Evolutionary conservation across 2,888 invertebrate genomes (phyloP).

Genomic region (Paralinhomoeus sp.): DNA sequence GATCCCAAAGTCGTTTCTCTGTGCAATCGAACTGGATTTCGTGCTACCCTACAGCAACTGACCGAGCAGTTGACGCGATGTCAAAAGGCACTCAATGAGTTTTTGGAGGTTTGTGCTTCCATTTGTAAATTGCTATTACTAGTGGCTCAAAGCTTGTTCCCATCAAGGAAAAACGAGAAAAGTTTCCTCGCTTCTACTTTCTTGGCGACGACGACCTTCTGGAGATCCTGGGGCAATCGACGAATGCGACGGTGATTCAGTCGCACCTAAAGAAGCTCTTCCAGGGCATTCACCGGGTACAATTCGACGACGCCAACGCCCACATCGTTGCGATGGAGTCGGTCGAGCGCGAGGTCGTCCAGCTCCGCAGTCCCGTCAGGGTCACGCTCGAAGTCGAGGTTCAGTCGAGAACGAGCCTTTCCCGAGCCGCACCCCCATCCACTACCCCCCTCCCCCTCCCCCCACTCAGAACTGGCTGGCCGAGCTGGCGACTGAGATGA

Average conservation of each 20-base stretch:
- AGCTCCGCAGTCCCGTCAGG: constrained; percentile 42
- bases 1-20: constrained; percentile 54
- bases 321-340: constrained; percentile 48
- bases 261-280: constrained; percentile 78
- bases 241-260: constrained; percentile 67
- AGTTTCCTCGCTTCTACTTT: constrained; percentile 86
- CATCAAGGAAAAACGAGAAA: constrained; percentile 60
- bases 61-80: constrained; percentile 68
- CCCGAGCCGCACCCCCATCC: too few species aligned
- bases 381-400: constrained; percentile 57
- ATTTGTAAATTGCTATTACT: too few species aligned
- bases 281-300: constrained; percentile 55
- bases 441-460: too few species aligned
- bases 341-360: constrained; percentile 47
- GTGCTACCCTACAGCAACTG: constrained; percentile 49
- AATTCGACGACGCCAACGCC: constrained; percentile 39
- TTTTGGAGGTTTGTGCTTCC: constrained; percentile 51
- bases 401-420: constrained; percentile 5
- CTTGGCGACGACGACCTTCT: constrained; percentile 89
- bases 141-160: too few species aligned
- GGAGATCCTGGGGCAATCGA: constrained; percentile 76
- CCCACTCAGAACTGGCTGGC: constrained; percentile 41
- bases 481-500: constrained; percentile 58
- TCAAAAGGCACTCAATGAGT: constrained; percentile 77
- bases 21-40: constrained; percentile 44